phyloP scores from a whole-genome alignment of 2,888 invertebrate species.

The Cheilosia soror region DNA sequence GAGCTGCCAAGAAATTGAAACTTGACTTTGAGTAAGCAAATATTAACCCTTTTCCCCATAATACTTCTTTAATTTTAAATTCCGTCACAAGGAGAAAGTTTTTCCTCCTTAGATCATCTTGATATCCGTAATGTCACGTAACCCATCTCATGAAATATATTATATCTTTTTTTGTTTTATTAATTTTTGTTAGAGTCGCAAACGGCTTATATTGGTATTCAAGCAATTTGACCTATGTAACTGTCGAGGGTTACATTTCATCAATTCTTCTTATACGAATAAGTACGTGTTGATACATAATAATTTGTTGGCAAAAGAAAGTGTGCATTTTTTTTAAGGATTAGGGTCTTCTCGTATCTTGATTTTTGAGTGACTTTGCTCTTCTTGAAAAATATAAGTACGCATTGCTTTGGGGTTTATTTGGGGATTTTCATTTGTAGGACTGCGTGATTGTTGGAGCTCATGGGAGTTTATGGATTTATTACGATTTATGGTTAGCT shows the following conservation, averaged over 20 bases:
- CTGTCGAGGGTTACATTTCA: constrained; percentile 33
- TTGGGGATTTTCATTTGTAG: neutral
- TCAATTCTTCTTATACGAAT: neutral
- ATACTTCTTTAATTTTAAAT: no score
- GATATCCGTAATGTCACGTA: constrained; percentile 29
- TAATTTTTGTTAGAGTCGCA: constrained; percentile 29
- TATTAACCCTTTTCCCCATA: no score
- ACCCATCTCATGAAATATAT: constrained; percentile 16
- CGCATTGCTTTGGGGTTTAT: no score
- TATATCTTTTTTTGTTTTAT: constrained; percentile 23
- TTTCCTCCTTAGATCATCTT: no score
- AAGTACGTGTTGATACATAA: no score
- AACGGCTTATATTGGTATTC: constrained; percentile 33
- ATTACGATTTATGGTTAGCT: constrained; percentile 3
- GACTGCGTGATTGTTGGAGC: constrained; percentile 19
- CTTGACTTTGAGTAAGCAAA: no score
- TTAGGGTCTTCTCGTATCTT: no score
- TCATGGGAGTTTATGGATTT: constrained; percentile 17
- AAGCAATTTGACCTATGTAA: constrained; percentile 32
- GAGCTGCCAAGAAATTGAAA: no score
- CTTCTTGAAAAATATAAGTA: neutral
- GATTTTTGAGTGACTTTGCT: constrained; percentile 1
- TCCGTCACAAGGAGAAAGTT: no score
- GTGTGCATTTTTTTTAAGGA: no score
- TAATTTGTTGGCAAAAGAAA: no score